Percentiles rank a stretch among this genome's conserved stretches.
These are phyloP conservation scores for Stegostoma tigrinum DNA, from an alignment of 2,113 vertebrate species.

Conservation along the genomic window DNA sequence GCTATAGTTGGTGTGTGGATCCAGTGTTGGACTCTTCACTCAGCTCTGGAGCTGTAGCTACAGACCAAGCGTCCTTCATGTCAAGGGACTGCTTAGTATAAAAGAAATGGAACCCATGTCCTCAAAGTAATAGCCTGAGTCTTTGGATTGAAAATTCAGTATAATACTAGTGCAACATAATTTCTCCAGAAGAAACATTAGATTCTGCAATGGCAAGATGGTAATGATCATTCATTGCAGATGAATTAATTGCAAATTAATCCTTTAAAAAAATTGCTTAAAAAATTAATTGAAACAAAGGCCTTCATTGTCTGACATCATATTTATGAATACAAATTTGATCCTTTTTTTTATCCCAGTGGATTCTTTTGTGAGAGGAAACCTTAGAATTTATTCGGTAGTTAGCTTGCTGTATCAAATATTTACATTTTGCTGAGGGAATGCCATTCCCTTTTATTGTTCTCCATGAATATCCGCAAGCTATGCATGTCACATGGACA, in stretches of 20 bases:
- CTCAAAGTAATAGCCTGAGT: too few species aligned
- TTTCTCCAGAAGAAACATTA: background rate
- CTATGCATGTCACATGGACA: background rate
- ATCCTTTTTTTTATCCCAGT: background rate
- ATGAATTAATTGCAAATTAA: background rate
- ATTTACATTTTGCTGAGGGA: background rate
- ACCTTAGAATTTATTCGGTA: background rate
- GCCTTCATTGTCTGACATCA: background rate
- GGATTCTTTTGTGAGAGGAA: background rate
- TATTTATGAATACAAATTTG: background rate
- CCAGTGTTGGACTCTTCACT: too few species aligned
- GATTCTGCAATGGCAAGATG: background rate
- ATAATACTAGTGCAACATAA: too few species aligned
- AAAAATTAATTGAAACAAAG: background rate
- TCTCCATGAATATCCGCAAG: background rate
- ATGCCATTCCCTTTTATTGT: background rate
- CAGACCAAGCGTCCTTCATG: too few species aligned
- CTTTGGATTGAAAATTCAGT: too few species aligned
- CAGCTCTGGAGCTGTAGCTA: too few species aligned
- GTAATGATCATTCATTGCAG: background rate
- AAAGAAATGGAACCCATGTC: too few species aligned
- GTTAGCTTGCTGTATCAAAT: background rate
- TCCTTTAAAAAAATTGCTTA: too few species aligned
- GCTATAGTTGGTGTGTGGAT: too few species aligned
- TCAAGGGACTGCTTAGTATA: too few species aligned